Evolutionary conservation across 2,113 vertebrate genomes (phyloP), one percentile per base, ranked within the genome.

Genomic region (Odocoileus virginianus): DNA sequence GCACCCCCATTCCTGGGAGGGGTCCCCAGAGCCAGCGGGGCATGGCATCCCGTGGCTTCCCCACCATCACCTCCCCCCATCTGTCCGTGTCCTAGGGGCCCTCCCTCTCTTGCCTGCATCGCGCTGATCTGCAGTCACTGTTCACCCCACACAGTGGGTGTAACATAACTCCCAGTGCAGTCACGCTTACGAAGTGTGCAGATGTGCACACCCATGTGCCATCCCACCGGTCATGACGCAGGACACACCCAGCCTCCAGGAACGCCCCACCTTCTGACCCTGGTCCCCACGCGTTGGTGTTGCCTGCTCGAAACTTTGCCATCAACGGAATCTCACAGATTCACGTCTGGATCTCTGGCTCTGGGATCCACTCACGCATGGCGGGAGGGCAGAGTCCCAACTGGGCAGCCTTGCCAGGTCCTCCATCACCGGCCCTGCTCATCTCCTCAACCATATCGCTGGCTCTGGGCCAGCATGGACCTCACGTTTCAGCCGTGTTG

Each of bases 161-260:
- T 7, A 50, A 5, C 27, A 13, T 11, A 9, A 58, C 60, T 13
- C 8, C 28, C 15, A 45, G 43, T 0, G 1, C 13, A 16, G 10
- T 0, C 40, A 71, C 1, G 4, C 15, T 12, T 15, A 28, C 1
- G 0, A 52, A 30, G 58, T 33, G 16, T 15, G 5, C 60, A 2
- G 10, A 55, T 0, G 13, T 27, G 47, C 10, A 1, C 0, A 33
- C n/a, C 57, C 3, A 0, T 2, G 58, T 27, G n/a, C 33, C 58
- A 50, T 50, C 21, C 25, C 9, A 3, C 3, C 2, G 6, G 13
- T 7, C 71, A 25, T 3, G 8, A 7, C 0, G 3, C 1, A 2
- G 21, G 2, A 2, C 7, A 13, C 2, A 2, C 15, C 17, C 7
- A 7, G 57, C n/a, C 23, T 36, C 82, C 40, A 2, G 3, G 50